phyloP scores from a whole-genome alignment of 2,797 vertebrate species.

The Amphiprion clarkii region DNA sequence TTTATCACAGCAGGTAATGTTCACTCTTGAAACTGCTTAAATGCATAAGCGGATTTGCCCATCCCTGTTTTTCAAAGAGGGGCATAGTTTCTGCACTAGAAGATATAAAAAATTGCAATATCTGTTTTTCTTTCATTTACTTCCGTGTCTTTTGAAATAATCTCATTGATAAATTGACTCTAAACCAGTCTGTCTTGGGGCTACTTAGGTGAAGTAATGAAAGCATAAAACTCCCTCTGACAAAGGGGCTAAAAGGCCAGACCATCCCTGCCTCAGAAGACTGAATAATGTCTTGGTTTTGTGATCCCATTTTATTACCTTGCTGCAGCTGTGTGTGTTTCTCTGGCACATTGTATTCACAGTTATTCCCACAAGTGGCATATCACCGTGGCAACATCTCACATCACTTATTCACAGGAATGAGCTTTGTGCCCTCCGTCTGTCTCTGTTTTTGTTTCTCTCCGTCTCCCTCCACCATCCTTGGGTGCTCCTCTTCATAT shows the following conservation, averaged over 20 bases:
- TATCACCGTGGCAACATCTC: constrained; percentile 72
- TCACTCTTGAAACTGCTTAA: neutral
- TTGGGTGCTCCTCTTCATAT: constrained; percentile 13
- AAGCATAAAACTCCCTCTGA: constrained; percentile 61
- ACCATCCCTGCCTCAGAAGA: constrained; percentile 46
- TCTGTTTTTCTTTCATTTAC: constrained; percentile 25
- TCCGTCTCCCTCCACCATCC: constrained; percentile 9
- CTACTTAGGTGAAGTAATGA: constrained; percentile 63
- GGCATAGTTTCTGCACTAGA: neutral
- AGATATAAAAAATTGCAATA: constrained; percentile 23
- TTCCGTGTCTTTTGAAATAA: constrained; percentile 24
- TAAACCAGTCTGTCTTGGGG: constrained; percentile 27
- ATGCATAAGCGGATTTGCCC: neutral
- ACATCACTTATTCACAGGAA: constrained; percentile 64
- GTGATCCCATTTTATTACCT: constrained; percentile 68
- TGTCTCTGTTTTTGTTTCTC: constrained; percentile 47
- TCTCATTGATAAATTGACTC: constrained; percentile 30
- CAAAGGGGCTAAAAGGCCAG: constrained; percentile 38
- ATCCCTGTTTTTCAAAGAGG: neutral
- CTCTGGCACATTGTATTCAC: constrained; percentile 61
- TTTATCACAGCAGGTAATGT: neutral
- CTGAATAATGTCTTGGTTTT: constrained; percentile 57
- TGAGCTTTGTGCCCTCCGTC: constrained; percentile 49
- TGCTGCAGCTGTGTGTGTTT: constrained; percentile 54
- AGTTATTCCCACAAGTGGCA: constrained; percentile 68